Evolutionary conservation across 2,113 vertebrate genomes (phyloP), one percentile per base, ranked within the genome.

Genomic region (Microtus oregoni): DNA sequence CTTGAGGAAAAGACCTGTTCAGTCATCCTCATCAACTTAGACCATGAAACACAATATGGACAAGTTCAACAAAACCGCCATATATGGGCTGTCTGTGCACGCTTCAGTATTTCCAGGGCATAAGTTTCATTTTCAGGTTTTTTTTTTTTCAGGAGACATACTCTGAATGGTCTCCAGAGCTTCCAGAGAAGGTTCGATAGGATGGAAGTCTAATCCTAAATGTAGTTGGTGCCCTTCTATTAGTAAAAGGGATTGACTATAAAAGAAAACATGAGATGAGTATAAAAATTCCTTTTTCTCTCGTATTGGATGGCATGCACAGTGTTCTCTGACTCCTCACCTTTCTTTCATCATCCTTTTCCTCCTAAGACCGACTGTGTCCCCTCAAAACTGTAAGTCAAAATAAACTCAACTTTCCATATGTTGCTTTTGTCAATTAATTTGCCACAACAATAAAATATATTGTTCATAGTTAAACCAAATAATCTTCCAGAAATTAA

Each of bases 401-500:
- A 87, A 35, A 70, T 26, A 87, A 50, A 50, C 65, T 14, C 30
- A 24, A n/a, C 19, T 67, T 70, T n/a, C 41, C 5, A 50, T 35
- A 47, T 32, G 5, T 32, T 86, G 5, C 41, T 86, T 65, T 67
- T 67, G 63, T 67, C 44, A 87, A 24, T 35, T 70, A 35, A 52
- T 70, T 86, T 87, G 11, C 20, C 10, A 26, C 65, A 52, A 32
- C 12, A 70, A 70, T 26, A 14, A 52, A 44, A 70, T 35, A n/a
- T 20, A 44, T 68, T 32, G 11, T 58, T 95, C 35, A 75, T 81
- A 52, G 72, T 85, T 92, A 73, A 96, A 78, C 24, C 32, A 76
- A 81, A 82, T 7, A 15, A n/a, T 17, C 28, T 94, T 82, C 61
- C 13, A 93, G 52, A 61, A 94, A 88, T 50, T 78, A 77, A 89